Evolutionary conservation across 2,888 invertebrate species (phyloP).

Genomic region (Lasioglossum zephyrum): DNA sequence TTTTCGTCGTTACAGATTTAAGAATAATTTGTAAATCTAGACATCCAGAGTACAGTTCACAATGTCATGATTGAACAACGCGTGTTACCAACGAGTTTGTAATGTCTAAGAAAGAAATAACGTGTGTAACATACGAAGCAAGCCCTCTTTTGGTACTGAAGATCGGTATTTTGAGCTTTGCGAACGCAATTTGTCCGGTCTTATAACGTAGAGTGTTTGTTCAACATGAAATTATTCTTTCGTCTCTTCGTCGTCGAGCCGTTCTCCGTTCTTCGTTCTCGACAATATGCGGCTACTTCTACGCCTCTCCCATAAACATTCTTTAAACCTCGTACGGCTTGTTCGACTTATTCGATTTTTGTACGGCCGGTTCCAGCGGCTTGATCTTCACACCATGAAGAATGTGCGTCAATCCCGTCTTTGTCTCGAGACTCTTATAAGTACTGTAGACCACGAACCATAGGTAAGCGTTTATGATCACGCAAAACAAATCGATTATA

Average conservation of each 20-base stretch:
- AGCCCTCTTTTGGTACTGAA: conserved; percentile 53
- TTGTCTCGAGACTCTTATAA: conserved; percentile 82
- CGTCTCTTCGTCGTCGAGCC: background rate
- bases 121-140: conserved; percentile 49
- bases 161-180: conserved; percentile 43
- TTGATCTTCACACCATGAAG: conserved; percentile 77
- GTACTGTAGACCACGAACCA: conserved; percentile 84
- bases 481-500: conserved; percentile 72
- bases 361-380: conserved; percentile 40
- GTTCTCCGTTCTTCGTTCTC: background rate
- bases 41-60: conserved; percentile 23
- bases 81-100: conserved; percentile 27
- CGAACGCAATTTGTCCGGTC: conserved; percentile 29
- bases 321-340: conserved; percentile 74
- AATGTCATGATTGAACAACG: conserved; percentile 34
- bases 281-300: conserved; percentile 39
- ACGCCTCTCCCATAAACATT: conserved; percentile 16
- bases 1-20: conserved; percentile 45
- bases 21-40: conserved; percentile 23
- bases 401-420: conserved; percentile 80
- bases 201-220: conserved; percentile 48
- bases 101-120: conserved; percentile 37
- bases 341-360: conserved; percentile 62
- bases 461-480: conserved; percentile 79
- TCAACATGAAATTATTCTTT: conserved; percentile 23